phyloP scores from a whole-genome alignment of 2,797 vertebrate genomes.

The Crocodylus rhombifer region DNA sequence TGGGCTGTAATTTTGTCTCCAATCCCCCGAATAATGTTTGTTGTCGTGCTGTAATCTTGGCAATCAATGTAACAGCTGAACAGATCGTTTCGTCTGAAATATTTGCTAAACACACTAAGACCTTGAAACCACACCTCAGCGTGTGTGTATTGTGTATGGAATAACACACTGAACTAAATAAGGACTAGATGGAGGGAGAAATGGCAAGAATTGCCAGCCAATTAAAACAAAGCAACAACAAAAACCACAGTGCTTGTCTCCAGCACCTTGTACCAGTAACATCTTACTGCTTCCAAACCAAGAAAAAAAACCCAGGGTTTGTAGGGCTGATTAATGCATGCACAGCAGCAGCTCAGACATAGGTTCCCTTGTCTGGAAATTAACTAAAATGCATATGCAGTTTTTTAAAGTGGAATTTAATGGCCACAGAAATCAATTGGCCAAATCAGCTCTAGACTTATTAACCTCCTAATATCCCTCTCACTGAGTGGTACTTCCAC shows the following conservation, averaged over 20 bases:
- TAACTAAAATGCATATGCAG: constrained; percentile 37
- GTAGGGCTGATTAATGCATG: not conserved
- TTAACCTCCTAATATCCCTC: constrained; percentile 57
- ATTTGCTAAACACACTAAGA: constrained; percentile 84
- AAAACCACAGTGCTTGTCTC: not conserved
- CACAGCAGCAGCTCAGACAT: not conserved
- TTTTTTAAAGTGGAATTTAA: constrained; percentile 70
- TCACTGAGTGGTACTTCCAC: constrained; percentile 25
- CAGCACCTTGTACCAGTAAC: constrained; percentile 24
- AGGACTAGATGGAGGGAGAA: constrained; percentile 50
- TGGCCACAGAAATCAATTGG: constrained; percentile 71
- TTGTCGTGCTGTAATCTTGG: constrained; percentile 80
- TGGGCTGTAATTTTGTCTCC: constrained; percentile 78
- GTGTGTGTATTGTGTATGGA: constrained; percentile 55
- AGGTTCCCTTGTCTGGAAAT: constrained; percentile 34
- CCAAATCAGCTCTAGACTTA: constrained; percentile 57
- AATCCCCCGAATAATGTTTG: constrained; percentile 80
- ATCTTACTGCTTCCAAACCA: constrained; percentile 37
- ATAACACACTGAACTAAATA: constrained; percentile 53
- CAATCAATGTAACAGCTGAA: constrained; percentile 82
- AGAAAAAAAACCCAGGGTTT: constrained; percentile 48
- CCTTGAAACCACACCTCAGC: constrained; percentile 83
- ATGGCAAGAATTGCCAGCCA: constrained; percentile 33
- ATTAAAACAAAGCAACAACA: constrained; percentile 58
- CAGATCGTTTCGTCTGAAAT: constrained; percentile 81